Percentiles rank a stretch among this genome's conserved stretches.
Evolutionary conservation across 1,140 invertebrate genomes (phyloP).

Genomic region (Orius insidiosus): DNA sequence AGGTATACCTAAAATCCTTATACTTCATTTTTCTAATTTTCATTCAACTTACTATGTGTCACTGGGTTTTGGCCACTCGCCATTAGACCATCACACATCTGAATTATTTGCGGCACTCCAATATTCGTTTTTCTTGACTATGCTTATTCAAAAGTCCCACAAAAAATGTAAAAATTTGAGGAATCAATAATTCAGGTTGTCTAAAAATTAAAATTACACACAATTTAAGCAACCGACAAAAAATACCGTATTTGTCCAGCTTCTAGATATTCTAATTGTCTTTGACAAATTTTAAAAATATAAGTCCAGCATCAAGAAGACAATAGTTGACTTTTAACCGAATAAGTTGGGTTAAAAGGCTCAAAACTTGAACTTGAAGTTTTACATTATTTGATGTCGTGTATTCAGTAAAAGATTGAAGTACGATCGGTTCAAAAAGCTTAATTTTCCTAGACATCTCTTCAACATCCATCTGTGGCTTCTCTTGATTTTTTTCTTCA

Average conservation of each 20-base stretch:
- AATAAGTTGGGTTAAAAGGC: conserved; percentile 62
- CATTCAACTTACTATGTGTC: conserved; percentile 40
- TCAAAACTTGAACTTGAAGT: conserved; percentile 60
- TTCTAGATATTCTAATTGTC: conserved; percentile 80
- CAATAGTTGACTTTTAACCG: conserved; percentile 77
- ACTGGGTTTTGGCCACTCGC: conserved; percentile 61
- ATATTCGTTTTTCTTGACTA: conserved; percentile 64
- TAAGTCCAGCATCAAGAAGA: conserved; percentile 70
- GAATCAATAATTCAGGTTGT: conserved; percentile 51
- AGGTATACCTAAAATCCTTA: conserved; percentile 45
- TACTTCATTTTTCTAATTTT: too few relatives aligned
- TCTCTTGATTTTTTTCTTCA: conserved; percentile 1
- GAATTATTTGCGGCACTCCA: conserved; percentile 70
- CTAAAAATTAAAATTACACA: conserved; percentile 27
- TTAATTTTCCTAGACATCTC: conserved; percentile 61
- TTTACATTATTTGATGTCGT: conserved; percentile 67
- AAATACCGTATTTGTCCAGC: conserved; percentile 62
- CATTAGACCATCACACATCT: conserved; percentile 75
- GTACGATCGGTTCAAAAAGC: conserved; percentile 78
- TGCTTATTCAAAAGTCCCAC: conserved; percentile 72
- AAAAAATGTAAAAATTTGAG: conserved; percentile 66
- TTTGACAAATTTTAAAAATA: conserved; percentile 72
- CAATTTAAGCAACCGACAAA: conserved; percentile 6
- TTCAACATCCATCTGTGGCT: conserved; percentile 6
- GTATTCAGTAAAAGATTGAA: conserved; percentile 65